Base-by-base conservation (phyloP, 2,797 vertebrate species). In the Falco concolor region DNA sequence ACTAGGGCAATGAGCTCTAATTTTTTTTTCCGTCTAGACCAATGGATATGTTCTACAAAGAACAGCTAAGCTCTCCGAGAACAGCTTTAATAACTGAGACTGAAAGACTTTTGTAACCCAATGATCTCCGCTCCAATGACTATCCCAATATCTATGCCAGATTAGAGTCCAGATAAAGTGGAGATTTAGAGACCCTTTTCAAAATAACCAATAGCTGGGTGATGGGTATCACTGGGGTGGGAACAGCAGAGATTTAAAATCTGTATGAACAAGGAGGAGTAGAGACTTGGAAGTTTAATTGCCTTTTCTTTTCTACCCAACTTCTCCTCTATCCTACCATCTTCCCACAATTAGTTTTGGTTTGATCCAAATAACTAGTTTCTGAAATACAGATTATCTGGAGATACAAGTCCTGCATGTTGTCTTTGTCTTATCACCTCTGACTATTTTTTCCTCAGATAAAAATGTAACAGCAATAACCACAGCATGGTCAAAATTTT, bases 1-100 rank as follows among this genome's bases (percentile, higher is more conserved):
- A 50, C 30, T 75, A 61, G 0, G 0, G 24, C 0, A 0, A 38
- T 23, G 19, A 86, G 28, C 42, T 84, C 45, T 50, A 30, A 63
- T 20, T 16, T 54, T 45, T 44, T 80, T 77, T 78, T 49, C 44
- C 74, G 27, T 52, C 57, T 70, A 79, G 84, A 63, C 50, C 38
- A 87, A 79, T 2, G 1, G 34, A 18, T 40, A 60, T 17, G 22
- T 72, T 81, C 40, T 68, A 81, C 54, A 82, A 84, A 89, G 74
- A 82, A 53, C 44, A 81, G 36, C 50, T 69, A 57, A 76, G 19
- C 23, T 57, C 24, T 60, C 84, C 57, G 30, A 82, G 23, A 76
- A 32, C 1, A 2, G 50, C 34, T 89, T 82, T 79, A 72, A 54
- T 38, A 78, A 57, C 32, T 42, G 38, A 22, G 32, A 61, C 44